phyloP scores from a whole-genome alignment of 1,140 invertebrate species.

The Orussus abietinus region DNA sequence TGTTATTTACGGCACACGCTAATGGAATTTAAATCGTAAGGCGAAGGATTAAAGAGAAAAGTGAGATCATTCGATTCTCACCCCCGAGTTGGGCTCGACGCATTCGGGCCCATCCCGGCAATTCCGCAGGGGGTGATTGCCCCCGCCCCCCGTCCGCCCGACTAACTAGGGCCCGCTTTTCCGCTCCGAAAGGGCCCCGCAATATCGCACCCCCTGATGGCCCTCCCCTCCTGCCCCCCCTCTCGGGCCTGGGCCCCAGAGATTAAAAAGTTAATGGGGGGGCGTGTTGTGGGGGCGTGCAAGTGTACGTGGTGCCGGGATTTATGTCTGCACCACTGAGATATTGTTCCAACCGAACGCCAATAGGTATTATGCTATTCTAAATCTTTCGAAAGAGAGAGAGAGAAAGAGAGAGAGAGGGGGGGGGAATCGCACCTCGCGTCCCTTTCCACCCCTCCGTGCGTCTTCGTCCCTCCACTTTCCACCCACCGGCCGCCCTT shows the following conservation, averaged over 20 bases:
- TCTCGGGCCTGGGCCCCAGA: slow-evolving; percentile 21
- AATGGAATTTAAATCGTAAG: no score
- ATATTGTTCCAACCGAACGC: slow-evolving; percentile 37
- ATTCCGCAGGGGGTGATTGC: slow-evolving; percentile 25
- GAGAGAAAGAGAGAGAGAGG: slow-evolving; percentile 17
- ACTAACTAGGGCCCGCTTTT: not conserved
- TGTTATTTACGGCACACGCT: no score
- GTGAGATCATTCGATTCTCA: slow-evolving; percentile 20
- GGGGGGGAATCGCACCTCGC: slow-evolving; percentile 14
- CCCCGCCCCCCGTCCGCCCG: not conserved
- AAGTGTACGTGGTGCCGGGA: slow-evolving; percentile 43
- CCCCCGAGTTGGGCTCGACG: slow-evolving; percentile 1
- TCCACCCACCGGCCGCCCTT: slow-evolving; percentile 1
- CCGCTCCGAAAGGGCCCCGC: slow-evolving; percentile 8
- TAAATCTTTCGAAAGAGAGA: slow-evolving; percentile 29
- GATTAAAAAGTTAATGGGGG: slow-evolving; percentile 46
- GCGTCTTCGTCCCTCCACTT: slow-evolving; percentile 9
- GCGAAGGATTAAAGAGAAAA: no score
- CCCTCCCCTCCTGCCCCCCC: slow-evolving; percentile 15
- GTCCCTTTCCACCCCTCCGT: slow-evolving; percentile 13
- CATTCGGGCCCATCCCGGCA: slow-evolving; percentile 17
- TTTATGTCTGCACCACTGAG: slow-evolving; percentile 44
- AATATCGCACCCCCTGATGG: not conserved
- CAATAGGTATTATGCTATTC: slow-evolving; percentile 33
- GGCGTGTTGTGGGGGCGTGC: slow-evolving; percentile 41